Percentiles rank a stretch among this genome's conserved stretches.
Conservation (phyloP, 2,888 invertebrate genomes). For the Yponomeuta cagnagella region DNA sequence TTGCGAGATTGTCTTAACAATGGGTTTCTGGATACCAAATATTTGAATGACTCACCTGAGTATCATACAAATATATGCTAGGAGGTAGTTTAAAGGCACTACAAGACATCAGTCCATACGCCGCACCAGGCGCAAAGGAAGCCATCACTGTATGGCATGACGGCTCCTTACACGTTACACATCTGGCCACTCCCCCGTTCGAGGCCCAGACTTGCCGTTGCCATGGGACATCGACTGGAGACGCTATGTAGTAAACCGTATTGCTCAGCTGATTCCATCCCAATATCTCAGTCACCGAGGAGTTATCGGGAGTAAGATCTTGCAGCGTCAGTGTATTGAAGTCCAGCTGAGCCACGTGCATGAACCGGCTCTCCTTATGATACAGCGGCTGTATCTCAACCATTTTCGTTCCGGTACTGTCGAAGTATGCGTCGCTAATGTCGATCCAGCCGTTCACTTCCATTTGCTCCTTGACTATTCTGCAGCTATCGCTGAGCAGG, state of each 20-base stretch:
- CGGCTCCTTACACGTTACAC: constrained; percentile 79
- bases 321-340: constrained; percentile 42
- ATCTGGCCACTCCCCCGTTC: constrained; percentile 74
- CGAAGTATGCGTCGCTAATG: constrained; percentile 72
- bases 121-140: constrained; percentile 64
- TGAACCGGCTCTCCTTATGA: constrained; percentile 57
- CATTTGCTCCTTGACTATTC: constrained; percentile 50
- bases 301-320: constrained; percentile 74
- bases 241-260: constrained; percentile 81
- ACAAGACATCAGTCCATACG: constrained; percentile 52
- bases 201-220: constrained; percentile 81
- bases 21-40: not conserved
- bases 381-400: constrained; percentile 55
- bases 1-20: no score
- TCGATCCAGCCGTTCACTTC: constrained; percentile 84
- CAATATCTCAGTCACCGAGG: constrained; percentile 75
- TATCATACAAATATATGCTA: constrained; percentile 25
- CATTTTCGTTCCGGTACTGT: constrained; percentile 58
- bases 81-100: constrained; percentile 51
- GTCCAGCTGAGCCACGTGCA: constrained; percentile 54
- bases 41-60: not conserved
- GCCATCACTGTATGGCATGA: constrained; percentile 80
- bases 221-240: constrained; percentile 78
- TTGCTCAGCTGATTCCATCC: constrained; percentile 78
- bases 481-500: constrained; percentile 52